phyloP scores from a whole-genome alignment of 2,797 vertebrate species.

The Clamator glandarius region DNA sequence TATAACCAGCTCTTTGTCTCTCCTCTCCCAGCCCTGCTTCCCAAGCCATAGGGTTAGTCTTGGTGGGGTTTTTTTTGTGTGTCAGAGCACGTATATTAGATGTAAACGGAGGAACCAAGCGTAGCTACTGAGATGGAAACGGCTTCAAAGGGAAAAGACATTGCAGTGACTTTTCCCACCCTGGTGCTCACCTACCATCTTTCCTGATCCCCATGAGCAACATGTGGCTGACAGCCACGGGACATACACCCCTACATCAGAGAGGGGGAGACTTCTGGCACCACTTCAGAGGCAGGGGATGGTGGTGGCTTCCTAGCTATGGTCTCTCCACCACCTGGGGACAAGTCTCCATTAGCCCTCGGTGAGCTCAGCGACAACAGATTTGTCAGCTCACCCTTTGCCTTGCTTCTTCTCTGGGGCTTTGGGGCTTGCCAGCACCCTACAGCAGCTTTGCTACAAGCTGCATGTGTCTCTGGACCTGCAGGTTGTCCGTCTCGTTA shows the following conservation, averaged over 20 bases:
- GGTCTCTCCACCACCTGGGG: neutral
- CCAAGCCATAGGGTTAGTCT: too few species aligned
- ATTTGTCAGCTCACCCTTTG: too few species aligned
- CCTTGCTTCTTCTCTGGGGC: too few species aligned
- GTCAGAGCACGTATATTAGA: neutral
- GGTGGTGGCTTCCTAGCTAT: neutral
- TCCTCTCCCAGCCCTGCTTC: too few species aligned
- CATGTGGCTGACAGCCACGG: neutral
- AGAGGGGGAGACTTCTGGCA: neutral
- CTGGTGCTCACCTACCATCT: neutral
- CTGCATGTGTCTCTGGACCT: rapidly evolving
- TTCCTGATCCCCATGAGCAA: neutral
- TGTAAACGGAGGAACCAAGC: neutral
- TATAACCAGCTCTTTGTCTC: too few species aligned
- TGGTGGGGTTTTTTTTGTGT: too few species aligned
- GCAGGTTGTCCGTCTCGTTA: neutral
- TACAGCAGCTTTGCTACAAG: neutral
- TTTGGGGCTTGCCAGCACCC: neutral
- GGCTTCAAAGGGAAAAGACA: neutral
- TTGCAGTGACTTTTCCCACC: neutral
- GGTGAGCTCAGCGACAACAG: rapidly evolving
- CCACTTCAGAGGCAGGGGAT: neutral
- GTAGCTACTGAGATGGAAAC: neutral
- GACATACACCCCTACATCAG: neutral
- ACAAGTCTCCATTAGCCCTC: neutral